These are phyloP conservation scores for Tetragnatha versicolor DNA, from an alignment of 1,140 invertebrate genomes.

Conservation along the genomic window DNA sequence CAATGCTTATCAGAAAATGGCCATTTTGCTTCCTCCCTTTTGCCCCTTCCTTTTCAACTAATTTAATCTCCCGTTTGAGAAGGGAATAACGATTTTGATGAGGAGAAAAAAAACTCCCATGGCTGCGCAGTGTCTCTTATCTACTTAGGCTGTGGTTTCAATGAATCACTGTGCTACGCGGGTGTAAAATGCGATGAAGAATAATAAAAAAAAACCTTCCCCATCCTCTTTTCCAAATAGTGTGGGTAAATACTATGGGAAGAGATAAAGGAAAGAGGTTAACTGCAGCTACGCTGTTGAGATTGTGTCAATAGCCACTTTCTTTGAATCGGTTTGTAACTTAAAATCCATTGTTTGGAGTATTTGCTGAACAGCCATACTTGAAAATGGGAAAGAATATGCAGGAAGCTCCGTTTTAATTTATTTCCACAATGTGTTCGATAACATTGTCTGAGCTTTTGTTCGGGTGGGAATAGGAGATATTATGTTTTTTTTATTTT, in stretches of 20 bases:
- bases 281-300: background rate
- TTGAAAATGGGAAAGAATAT: too few relatives aligned
- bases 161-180: constrained; percentile 23
- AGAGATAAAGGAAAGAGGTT: constrained; percentile 7
- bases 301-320: too few relatives aligned
- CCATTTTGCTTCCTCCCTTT: constrained; percentile 22
- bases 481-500: too few relatives aligned
- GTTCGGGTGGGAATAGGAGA: too few relatives aligned
- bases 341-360: too few relatives aligned
- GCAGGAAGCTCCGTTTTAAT: too few relatives aligned
- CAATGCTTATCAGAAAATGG: constrained; percentile 42
- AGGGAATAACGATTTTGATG: constrained; percentile 40
- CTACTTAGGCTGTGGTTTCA: constrained; percentile 21
- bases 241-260: background rate
- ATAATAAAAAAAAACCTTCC: constrained; percentile 19
- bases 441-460: too few relatives aligned
- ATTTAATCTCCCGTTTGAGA: constrained; percentile 43
- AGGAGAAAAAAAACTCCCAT: constrained; percentile 25
- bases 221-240: constrained; percentile 16
- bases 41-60: constrained; percentile 30
- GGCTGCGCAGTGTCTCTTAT: constrained; percentile 42
- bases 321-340: too few relatives aligned
- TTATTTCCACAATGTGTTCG: too few relatives aligned
- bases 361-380: too few relatives aligned
- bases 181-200: background rate